A percentile compares a stretch with the other conserved stretches of the same genome.
Conservation (phyloP, 2,888 invertebrate genomes). For the Ochropleura plecta region DNA sequence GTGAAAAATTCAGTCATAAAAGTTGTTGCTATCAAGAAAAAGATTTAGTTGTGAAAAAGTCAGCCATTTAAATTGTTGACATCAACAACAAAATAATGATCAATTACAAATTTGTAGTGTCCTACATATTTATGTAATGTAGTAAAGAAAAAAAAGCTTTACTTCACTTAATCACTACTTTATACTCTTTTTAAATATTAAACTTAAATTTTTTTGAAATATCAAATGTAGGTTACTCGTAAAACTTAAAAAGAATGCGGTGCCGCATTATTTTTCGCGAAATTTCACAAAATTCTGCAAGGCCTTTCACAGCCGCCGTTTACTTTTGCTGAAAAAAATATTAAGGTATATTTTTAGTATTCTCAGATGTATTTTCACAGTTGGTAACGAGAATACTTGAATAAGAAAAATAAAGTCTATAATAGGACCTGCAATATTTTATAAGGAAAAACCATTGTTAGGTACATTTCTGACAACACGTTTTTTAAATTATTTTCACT, state of each 20-base stretch:
- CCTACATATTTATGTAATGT: neutral
- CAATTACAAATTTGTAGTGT: neutral
- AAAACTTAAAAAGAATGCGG: constrained; percentile 13
- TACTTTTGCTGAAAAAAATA: constrained; percentile 30
- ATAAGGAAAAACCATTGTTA: constrained; percentile 16
- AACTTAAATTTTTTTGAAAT: constrained; percentile 7
- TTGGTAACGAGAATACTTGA: constrained; percentile 16
- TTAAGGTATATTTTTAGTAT: neutral
- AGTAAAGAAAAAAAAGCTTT: neutral
- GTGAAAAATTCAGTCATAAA: neutral
- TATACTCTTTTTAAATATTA: constrained; percentile 10
- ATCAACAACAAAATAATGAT: neutral
- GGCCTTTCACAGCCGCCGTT: constrained; percentile 3
- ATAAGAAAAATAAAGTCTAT: constrained; percentile 10
- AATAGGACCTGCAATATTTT: constrained; percentile 11
- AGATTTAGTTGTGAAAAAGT: neutral
- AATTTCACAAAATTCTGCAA: constrained; percentile 9
- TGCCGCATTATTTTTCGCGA: neutral
- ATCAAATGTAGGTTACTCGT: neutral
- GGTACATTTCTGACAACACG: constrained; percentile 1
- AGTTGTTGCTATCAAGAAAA: neutral
- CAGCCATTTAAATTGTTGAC: too few relatives aligned
- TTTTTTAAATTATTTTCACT: constrained; percentile 13
- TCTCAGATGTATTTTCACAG: constrained; percentile 20
- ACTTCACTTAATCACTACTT: neutral